Conservation (phyloP, 2,113 vertebrate genomes). For the Misgurnus mizolepis region DNA sequence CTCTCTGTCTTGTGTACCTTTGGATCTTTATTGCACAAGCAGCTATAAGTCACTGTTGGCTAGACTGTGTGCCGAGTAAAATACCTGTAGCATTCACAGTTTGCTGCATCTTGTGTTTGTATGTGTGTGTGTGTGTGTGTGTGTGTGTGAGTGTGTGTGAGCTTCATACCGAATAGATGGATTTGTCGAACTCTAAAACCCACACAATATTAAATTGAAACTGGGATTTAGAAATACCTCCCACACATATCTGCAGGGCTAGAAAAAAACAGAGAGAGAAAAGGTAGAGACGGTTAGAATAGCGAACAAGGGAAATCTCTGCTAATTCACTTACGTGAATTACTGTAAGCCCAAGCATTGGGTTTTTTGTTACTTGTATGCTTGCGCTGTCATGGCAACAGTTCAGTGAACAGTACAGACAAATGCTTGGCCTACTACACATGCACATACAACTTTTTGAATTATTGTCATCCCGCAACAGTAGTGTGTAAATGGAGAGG, state of each 20-base stretch:
- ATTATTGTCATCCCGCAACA: neutral
- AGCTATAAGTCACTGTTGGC: constrained; percentile 18
- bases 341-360: constrained; percentile 9
- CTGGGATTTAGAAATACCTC: constrained; percentile 11
- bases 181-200: constrained; percentile 4
- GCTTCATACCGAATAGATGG: constrained; percentile 17
- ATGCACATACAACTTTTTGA: neutral
- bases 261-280: neutral
- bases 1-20: neutral
- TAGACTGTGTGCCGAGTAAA: constrained; percentile 15
- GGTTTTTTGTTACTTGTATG: constrained; percentile 2
- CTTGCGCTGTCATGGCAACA: neutral
- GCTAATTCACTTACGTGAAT: constrained; percentile 35
- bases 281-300: neutral
- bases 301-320: neutral
- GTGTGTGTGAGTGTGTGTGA: neutral
- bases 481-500: neutral
- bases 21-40: neutral
- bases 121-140: neutral
- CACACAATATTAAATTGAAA: constrained; percentile 20
- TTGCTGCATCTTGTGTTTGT: constrained; percentile 3
- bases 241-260: constrained; percentile 6
- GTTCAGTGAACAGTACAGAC: neutral
- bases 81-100: constrained; percentile 5
- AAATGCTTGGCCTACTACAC: neutral